Evolutionary conservation across 2,797 vertebrate species (phyloP).

Genomic region (Xyrichtys novacula): DNA sequence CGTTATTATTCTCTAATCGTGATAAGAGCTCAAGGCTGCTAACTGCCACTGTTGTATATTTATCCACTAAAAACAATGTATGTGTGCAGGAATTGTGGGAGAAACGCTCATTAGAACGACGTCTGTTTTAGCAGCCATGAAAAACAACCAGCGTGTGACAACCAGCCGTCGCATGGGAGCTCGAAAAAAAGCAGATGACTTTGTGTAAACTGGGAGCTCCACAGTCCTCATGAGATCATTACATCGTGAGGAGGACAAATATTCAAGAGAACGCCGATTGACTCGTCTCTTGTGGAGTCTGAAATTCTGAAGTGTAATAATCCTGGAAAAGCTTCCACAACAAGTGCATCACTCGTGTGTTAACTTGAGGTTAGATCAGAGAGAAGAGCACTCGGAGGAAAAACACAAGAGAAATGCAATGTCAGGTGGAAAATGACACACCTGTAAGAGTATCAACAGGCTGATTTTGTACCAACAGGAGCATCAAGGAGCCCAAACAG

Average conservation of each 20-base stretch:
- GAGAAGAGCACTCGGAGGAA: constrained; percentile 52
- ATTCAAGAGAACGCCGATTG: constrained; percentile 13
- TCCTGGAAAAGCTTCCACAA: constrained; percentile 1
- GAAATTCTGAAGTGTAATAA: constrained; percentile 15
- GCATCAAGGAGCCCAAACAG: background rate
- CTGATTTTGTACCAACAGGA: constrained; percentile 25
- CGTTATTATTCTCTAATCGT: constrained; percentile 47
- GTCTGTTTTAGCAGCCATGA: constrained; percentile 4
- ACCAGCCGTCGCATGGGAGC: background rate
- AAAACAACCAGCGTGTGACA: background rate
- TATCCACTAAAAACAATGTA: constrained; percentile 21
- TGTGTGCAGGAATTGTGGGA: background rate
- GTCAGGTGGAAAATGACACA: constrained; percentile 35
- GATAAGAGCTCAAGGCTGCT: constrained; percentile 12
- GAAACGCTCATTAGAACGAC: constrained; percentile 2
- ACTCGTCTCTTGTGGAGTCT: background rate
- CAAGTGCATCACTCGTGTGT: constrained; percentile 34
- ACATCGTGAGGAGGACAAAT: constrained; percentile 1
- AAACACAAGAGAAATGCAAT: constrained; percentile 36
- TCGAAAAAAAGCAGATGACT: background rate
- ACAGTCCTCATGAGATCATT: constrained; percentile 8
- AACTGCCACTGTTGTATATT: constrained; percentile 13
- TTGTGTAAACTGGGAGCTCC: constrained; percentile 13
- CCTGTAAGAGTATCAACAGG: constrained; percentile 23
- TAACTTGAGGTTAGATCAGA: constrained; percentile 47